These are phyloP conservation scores for Salvelinus sp. DNA, from an alignment of 2,113 vertebrate genomes.

Conservation along the genomic window DNA sequence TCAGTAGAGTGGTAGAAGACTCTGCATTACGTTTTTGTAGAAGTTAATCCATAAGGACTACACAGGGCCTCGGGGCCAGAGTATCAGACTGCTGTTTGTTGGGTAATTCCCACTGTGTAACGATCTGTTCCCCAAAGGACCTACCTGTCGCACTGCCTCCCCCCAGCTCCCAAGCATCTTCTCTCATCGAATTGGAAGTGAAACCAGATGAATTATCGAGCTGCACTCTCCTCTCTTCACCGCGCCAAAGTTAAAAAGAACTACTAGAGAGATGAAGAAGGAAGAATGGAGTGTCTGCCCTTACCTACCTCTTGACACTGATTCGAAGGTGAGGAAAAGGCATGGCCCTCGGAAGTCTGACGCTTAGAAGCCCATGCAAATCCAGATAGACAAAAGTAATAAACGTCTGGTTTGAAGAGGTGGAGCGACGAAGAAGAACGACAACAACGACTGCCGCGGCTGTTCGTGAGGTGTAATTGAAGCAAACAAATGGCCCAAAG, in stretches of 20 bases:
- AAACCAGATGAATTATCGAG: conserved; percentile 18
- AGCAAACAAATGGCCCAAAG: background rate
- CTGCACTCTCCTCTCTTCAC: background rate
- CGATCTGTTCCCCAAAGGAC: background rate
- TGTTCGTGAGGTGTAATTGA: background rate
- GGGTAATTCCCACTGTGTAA: background rate
- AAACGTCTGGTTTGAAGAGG: background rate
- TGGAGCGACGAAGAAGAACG: background rate
- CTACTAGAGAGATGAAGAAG: background rate
- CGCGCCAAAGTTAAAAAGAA: too few relatives aligned
- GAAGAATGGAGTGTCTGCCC: background rate
- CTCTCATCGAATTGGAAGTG: conserved; percentile 18
- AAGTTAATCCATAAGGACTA: too few relatives aligned
- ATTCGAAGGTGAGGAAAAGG: background rate
- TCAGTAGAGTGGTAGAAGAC: too few relatives aligned
- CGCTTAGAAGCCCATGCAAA: too few relatives aligned
- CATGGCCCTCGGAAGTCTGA: background rate
- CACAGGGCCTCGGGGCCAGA: background rate
- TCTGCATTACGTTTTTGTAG: too few relatives aligned
- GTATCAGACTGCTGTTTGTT: background rate
- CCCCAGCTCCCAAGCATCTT: background rate
- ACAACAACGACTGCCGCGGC: background rate
- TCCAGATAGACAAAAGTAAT: background rate
- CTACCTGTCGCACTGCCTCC: background rate
- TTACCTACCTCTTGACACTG: too few relatives aligned